Evolutionary conservation across 2,797 vertebrate genomes (phyloP).

Genomic region (Eulemur coronatus): DNA sequence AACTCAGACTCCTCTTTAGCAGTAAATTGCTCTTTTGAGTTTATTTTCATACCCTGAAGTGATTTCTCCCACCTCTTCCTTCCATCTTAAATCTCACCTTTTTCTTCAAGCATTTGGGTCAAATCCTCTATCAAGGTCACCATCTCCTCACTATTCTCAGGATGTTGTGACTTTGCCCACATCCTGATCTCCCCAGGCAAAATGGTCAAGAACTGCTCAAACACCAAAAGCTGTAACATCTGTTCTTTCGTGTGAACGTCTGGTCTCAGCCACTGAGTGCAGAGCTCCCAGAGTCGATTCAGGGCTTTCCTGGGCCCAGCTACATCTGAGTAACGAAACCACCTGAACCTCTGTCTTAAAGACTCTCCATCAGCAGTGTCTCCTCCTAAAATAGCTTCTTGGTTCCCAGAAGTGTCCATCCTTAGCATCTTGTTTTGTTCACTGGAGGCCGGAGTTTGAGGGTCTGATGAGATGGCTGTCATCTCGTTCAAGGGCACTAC

Average conservation of each 20-base stretch:
- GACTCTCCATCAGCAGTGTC: constrained; percentile 36
- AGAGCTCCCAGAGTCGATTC: constrained; percentile 73
- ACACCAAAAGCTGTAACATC: constrained; percentile 75
- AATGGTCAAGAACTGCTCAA: constrained; percentile 74
- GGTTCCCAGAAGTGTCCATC: not conserved
- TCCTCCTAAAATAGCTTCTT: not conserved
- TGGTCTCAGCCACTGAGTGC: constrained; percentile 74
- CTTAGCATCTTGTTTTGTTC: constrained; percentile 7
- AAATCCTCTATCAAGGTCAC: constrained; percentile 70
- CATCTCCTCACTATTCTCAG: constrained; percentile 58
- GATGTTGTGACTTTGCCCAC: constrained; percentile 74
- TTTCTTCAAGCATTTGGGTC: constrained; percentile 59
- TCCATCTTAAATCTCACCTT: constrained; percentile 61
- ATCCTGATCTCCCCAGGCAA: constrained; percentile 70
- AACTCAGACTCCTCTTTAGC: not conserved
- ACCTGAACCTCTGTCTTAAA: constrained; percentile 71
- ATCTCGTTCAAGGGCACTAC: not conserved
- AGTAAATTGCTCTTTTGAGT: not conserved
- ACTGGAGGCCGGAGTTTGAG: not conserved
- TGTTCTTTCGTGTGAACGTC: constrained; percentile 75
- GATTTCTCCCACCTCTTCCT: not conserved
- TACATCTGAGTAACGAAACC: constrained; percentile 68
- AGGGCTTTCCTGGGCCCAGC: constrained; percentile 72
- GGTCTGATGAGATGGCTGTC: not conserved
- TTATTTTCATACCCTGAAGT: not conserved